Evolutionary conservation across 2,888 invertebrate genomes (phyloP), one percentile per base, ranked within the genome.

Genomic region (Blastobasis adustella): DNA sequence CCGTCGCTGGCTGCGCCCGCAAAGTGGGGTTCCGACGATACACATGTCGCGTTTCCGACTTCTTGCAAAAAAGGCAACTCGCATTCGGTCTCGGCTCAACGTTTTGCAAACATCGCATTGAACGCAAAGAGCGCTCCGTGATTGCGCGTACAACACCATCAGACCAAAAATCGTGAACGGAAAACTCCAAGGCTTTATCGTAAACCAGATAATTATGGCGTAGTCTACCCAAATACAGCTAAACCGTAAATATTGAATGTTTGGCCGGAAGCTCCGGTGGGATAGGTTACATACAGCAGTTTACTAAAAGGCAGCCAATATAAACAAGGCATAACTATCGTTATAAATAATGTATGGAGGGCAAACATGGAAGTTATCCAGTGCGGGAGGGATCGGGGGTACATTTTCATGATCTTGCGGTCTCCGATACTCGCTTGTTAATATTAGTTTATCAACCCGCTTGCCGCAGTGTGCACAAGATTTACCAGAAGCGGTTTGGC

Each of bases 381-480:
- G 72, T 67, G 74, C 71, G 71, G 75, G 76, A 79, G 82, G 81
- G 82, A 77, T 81, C 76, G 70, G 39, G 68, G 75, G 73, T 75
- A 80, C 80, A 79, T 84, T 87, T 86, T 85, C 86, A 82, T 83
- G 84, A 86, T 85, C 78, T 76, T 87, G 87, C 82, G 87, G 86
- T 85, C 79, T 73, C 69, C 72, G 77, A 81, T 82, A 78, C 78
- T 73, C 76, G 77, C 81, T 71, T 76, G 81, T 79, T 84, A 81
- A 83, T 83, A 84, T 85, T 85, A 83, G 83, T 82, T 82, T 80
- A 84, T 82, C 78, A 78, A 77, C 81, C 81, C 74, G 70, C 69
- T 65, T 55, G 64, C 78, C 79, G 68, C 45, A 52, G 10, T 23
- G 39, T 46, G 42, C 42, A 23, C 10, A 23, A 45, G 37, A 47